A percentile compares a stretch with the other conserved stretches of the same genome.
These are phyloP conservation scores for Sepiola atlantica DNA, from an alignment of 2,888 invertebrate species.

Conservation along the genomic window DNA sequence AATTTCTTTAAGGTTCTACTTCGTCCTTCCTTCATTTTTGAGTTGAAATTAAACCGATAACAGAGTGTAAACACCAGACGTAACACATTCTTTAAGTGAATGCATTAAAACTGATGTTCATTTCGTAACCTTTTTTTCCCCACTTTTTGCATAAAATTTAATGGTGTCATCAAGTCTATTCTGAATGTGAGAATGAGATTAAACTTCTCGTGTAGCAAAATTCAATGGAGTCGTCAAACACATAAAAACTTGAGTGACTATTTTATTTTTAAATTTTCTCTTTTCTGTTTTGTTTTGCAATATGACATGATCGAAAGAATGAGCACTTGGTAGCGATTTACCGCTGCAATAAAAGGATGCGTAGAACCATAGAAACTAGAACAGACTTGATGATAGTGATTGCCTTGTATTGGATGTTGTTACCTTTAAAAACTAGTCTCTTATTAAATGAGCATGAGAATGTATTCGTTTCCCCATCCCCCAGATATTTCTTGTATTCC, in stretches of 20 bases:
- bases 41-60: too few species aligned
- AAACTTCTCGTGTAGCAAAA: neutral
- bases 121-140: too few species aligned
- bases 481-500: neutral
- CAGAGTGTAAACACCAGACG: too few species aligned
- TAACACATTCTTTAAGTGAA: too few species aligned
- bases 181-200: too few species aligned
- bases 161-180: too few species aligned
- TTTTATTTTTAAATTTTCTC: neutral
- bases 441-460: neutral
- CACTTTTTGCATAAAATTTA: too few species aligned
- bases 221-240: neutral
- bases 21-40: too few species aligned
- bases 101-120: too few species aligned
- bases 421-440: neutral
- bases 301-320: slow-evolving; percentile 1
- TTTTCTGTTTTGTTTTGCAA: neutral
- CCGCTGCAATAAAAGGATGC: neutral
- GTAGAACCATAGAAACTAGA: neutral
- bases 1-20: too few species aligned
- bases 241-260: neutral
- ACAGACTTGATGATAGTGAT: neutral
- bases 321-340: neutral
- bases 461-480: neutral
- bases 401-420: neutral